A percentile compares a stretch with the other conserved stretches of the same genome.
Evolutionary conservation across 2,888 invertebrate genomes (phyloP).

Genomic region (Alviniconcha strummeri): DNA sequence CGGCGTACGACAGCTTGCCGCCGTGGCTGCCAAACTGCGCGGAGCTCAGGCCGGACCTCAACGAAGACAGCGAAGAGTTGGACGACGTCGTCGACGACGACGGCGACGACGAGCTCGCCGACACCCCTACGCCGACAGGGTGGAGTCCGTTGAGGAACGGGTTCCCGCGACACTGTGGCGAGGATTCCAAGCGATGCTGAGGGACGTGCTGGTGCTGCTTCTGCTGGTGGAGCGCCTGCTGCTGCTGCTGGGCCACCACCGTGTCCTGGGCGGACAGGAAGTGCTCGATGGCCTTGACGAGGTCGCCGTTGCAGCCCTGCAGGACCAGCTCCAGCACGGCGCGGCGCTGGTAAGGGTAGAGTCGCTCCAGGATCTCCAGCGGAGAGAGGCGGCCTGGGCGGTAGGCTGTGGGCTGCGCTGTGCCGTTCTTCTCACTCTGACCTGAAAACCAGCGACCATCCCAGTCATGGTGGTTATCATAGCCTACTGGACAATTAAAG

Average conservation of each 20-base stretch:
- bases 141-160: conserved; percentile 32
- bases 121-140: background rate
- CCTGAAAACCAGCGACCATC: background rate
- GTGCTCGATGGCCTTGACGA: conserved; percentile 92
- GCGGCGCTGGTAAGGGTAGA: conserved; percentile 91
- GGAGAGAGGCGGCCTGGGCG: conserved; percentile 76
- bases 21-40: conserved; percentile 16
- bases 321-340: conserved; percentile 93
- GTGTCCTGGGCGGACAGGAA: conserved; percentile 77
- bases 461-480: background rate
- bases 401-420: conserved; percentile 61
- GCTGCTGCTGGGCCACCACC: conserved; percentile 61
- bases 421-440: background rate
- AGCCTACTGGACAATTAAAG: background rate
- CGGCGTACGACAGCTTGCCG: conserved; percentile 46
- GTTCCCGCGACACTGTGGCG: conserved; percentile 5
- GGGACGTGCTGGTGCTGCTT: conserved; percentile 8
- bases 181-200: background rate
- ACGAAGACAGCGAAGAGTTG: background rate
- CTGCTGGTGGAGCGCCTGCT: conserved; percentile 31
- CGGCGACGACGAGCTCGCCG: conserved; percentile 42
- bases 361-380: conserved; percentile 86
- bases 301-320: conserved; percentile 92
- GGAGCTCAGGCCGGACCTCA: conserved; percentile 15
- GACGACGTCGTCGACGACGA: background rate